Conservation (phyloP, 2,113 vertebrate species). For the Rhinopomastus cyanomelas region DNA sequence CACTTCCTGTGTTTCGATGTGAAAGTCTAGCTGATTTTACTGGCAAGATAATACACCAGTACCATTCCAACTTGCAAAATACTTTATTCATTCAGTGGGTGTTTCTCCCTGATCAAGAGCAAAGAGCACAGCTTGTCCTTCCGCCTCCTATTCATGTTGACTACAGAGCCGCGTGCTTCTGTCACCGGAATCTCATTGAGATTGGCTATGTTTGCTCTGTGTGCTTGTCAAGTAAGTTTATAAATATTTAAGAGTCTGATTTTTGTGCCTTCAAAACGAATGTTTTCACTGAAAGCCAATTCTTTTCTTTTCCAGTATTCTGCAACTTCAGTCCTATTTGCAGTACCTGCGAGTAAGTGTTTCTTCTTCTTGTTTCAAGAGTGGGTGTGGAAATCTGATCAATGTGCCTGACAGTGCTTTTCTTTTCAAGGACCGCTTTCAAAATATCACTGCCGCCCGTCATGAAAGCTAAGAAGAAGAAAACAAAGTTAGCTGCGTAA, state of each 20-base stretch:
- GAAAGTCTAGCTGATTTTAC: background rate
- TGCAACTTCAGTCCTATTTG: slow-evolving; percentile 99
- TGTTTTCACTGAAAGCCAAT: background rate
- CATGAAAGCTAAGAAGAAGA: slow-evolving; percentile 96
- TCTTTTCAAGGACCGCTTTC: slow-evolving; percentile 88
- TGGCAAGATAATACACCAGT: background rate
- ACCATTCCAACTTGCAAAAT: background rate
- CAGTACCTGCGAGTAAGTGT: slow-evolving; percentile 97
- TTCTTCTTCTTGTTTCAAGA: background rate
- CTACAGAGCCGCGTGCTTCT: slow-evolving; percentile 97
- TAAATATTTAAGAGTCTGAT: background rate
- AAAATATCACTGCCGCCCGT: slow-evolving; percentile 95
- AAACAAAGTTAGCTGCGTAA: slow-evolving; percentile 80
- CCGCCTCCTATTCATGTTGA: slow-evolving; percentile 91
- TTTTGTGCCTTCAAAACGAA: background rate
- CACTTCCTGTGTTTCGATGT: background rate
- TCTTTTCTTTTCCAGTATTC: slow-evolving; percentile 83
- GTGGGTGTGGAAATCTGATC: background rate
- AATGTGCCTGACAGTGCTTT: background rate
- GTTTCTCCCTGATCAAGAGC: slow-evolving; percentile 92
- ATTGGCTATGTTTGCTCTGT: slow-evolving; percentile 98
- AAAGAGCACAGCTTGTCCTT: slow-evolving; percentile 88
- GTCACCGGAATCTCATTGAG: slow-evolving; percentile 96
- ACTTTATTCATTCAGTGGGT: slow-evolving; percentile 82
- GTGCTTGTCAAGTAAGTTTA: slow-evolving; percentile 91